phyloP scores from a whole-genome alignment of 2,797 vertebrate species.

The Zalophus californianus region DNA sequence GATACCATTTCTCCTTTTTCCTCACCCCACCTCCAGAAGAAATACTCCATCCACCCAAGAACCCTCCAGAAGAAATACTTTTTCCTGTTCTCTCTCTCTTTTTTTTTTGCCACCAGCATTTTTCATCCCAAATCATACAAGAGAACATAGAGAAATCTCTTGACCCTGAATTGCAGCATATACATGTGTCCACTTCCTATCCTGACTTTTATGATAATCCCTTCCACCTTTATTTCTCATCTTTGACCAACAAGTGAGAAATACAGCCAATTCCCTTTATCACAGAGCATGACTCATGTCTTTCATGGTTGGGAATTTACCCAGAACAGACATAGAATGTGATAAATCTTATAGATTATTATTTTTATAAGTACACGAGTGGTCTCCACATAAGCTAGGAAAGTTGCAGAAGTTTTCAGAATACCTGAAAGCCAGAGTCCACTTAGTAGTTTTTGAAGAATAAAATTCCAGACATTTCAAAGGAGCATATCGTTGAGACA shows the following conservation, averaged over 20 bases:
- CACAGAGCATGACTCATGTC: neutral
- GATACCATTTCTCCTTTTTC: neutral
- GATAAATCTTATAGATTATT: neutral
- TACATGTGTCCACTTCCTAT: neutral
- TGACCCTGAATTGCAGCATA: neutral
- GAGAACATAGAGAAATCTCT: neutral
- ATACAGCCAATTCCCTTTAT: neutral
- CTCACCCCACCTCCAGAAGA: neutral
- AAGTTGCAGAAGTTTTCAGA: conserved; percentile 37
- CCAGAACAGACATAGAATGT: neutral
- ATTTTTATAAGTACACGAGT: neutral
- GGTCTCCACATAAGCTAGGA: neutral
- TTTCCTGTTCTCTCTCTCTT: neutral
- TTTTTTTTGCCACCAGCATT: neutral
- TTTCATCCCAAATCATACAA: neutral
- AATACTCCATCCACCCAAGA: neutral
- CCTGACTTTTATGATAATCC: conserved; percentile 4
- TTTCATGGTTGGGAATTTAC: neutral
- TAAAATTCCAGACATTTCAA: conserved; percentile 61
- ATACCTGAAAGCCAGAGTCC: conserved; percentile 48
- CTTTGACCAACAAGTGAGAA: neutral
- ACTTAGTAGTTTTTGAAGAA: conserved; percentile 20
- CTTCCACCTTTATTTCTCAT: conserved; percentile 25
- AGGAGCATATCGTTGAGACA: neutral
- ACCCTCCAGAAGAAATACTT: neutral